phyloP scores from a whole-genome alignment of 2,113 vertebrate genomes.

The Polypterus bichir region DNA sequence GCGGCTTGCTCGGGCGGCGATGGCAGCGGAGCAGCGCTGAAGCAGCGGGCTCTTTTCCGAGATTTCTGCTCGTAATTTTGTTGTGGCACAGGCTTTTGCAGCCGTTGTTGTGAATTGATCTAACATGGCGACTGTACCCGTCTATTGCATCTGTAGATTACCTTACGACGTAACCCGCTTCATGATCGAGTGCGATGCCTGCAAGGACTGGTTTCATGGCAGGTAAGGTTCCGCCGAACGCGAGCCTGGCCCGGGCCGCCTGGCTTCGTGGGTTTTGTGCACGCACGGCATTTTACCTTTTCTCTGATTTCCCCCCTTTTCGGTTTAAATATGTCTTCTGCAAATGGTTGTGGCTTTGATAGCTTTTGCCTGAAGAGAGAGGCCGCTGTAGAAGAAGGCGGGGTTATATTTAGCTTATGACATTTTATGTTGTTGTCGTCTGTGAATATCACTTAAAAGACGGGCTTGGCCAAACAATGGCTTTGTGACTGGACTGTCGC shows the following conservation, averaged over 20 bases:
- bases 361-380: conserved; percentile 36
- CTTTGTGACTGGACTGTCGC: too few species aligned
- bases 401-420: conserved; percentile 46
- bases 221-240: conserved; percentile 53
- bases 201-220: conserved; percentile 96
- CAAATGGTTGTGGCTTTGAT: conserved; percentile 42
- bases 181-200: conserved; percentile 95
- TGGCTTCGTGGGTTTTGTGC: not conserved
- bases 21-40: conserved; percentile 24
- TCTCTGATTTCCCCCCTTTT: conserved; percentile 5
- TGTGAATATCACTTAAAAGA: conserved; percentile 29
- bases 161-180: conserved; percentile 97
- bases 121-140: conserved; percentile 97
- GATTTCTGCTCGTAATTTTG: conserved; percentile 45
- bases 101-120: conserved; percentile 66
- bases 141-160: conserved; percentile 94
- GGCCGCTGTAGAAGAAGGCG: conserved; percentile 61
- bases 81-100: conserved; percentile 54
- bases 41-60: conserved; percentile 41
- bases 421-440: conserved; percentile 28
- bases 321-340: conserved; percentile 32
- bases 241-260: too few species aligned
- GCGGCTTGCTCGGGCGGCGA: not conserved
- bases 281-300: too few species aligned
- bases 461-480: too few species aligned